Percentiles rank a stretch among this genome's conserved stretches.
These are phyloP conservation scores for Ochropleura plecta DNA, from an alignment of 2,888 invertebrate species.

Conservation along the genomic window DNA sequence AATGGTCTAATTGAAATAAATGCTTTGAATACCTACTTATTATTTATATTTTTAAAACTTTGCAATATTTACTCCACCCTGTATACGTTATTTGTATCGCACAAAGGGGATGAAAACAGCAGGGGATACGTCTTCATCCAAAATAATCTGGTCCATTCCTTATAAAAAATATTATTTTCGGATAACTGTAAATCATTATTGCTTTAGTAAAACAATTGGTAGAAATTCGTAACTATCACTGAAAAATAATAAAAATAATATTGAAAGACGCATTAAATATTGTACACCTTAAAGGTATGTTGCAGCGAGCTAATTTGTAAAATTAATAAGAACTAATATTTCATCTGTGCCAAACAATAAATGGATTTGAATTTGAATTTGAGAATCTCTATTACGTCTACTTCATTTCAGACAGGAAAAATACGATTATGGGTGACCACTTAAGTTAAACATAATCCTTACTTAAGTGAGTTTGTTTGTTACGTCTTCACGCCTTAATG, in stretches of 20 bases:
- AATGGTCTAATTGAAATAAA: too few species aligned
- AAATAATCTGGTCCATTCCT: conserved; percentile 51
- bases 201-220: conserved; percentile 10
- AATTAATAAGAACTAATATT: too few species aligned
- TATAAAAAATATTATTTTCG: conserved; percentile 36
- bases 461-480: too few species aligned
- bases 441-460: background rate
- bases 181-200: conserved; percentile 29
- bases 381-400: background rate
- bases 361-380: too few species aligned
- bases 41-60: background rate
- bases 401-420: background rate
- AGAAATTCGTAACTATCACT: background rate
- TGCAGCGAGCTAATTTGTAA: too few species aligned
- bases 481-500: too few species aligned
- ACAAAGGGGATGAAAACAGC: conserved; percentile 54
- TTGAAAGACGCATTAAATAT: too few species aligned
- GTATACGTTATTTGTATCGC: conserved; percentile 59
- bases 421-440: background rate
- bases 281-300: too few species aligned
- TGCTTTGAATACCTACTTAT: too few species aligned
- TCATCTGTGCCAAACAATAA: too few species aligned
- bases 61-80: conserved; percentile 34
- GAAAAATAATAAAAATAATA: background rate
- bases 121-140: conserved; percentile 54